Percentiles rank a stretch among this genome's conserved stretches.
Evolutionary conservation across 2,888 invertebrate species (phyloP).

Genomic region (Oligia strigilis): DNA sequence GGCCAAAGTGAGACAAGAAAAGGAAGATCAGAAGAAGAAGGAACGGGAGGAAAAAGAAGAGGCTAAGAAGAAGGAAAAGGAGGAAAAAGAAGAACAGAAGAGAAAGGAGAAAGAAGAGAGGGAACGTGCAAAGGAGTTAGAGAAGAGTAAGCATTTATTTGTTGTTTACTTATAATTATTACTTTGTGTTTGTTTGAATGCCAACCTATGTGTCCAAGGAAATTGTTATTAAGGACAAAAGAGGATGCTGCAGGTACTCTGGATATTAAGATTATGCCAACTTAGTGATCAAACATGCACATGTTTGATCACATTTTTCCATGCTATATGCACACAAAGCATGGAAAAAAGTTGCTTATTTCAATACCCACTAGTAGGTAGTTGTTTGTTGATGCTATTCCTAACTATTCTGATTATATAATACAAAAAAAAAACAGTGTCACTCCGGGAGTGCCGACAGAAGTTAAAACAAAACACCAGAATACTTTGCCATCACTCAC

Average conservation of each 20-base stretch:
- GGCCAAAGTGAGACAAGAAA: conserved; percentile 84
- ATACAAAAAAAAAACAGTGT: no score
- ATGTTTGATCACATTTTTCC: no score
- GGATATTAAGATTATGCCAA: background rate
- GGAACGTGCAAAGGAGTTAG: conserved; percentile 89
- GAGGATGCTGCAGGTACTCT: background rate
- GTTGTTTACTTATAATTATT: no score
- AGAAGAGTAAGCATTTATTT: conserved; percentile 84
- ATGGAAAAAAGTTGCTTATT: background rate
- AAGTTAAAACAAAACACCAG: no score
- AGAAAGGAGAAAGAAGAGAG: conserved; percentile 89
- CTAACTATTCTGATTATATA: background rate
- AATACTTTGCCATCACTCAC: no score
- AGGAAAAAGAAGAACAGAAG: conserved; percentile 90
- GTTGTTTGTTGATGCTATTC: background rate
- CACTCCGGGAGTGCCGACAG: no score
- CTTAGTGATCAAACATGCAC: background rate
- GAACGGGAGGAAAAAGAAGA: conserved; percentile 88
- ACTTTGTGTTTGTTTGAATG: background rate
- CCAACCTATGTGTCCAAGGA: background rate
- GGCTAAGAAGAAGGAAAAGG: conserved; percentile 83
- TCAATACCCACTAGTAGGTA: background rate
- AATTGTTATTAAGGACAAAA: background rate
- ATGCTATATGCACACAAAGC: no score
- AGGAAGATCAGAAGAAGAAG: conserved; percentile 82